Evolutionary conservation across 1,140 invertebrate genomes (phyloP).

Genomic region (Heliconius congener): DNA sequence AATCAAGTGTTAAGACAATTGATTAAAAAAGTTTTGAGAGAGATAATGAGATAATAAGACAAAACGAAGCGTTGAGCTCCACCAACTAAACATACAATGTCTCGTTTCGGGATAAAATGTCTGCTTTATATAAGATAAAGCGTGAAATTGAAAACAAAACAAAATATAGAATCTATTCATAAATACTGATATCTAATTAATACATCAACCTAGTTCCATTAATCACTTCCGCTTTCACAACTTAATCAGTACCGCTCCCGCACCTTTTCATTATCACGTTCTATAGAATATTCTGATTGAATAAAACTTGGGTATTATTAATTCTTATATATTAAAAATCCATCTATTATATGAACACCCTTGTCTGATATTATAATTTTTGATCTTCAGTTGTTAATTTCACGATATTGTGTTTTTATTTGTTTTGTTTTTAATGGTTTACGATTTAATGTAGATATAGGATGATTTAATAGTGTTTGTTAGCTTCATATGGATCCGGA

Average conservation of each 20-base stretch:
- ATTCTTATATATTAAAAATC: conserved; percentile 2
- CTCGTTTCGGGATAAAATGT: background rate
- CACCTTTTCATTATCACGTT: conserved; percentile 25
- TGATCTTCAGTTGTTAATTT: too few relatives aligned
- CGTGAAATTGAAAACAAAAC: background rate
- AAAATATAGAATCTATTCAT: background rate
- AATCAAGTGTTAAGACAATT: too few relatives aligned
- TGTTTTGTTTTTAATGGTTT: too few relatives aligned
- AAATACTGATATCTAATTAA: conserved; percentile 20
- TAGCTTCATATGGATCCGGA: too few relatives aligned
- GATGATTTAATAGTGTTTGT: too few relatives aligned
- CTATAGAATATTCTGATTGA: conserved; percentile 17
- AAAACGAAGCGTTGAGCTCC: background rate
- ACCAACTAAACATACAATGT: background rate
- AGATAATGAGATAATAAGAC: background rate
- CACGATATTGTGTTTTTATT: too few relatives aligned
- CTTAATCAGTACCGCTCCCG: conserved; percentile 25
- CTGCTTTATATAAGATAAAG: background rate
- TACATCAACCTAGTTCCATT: conserved; percentile 28
- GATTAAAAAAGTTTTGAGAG: too few relatives aligned
- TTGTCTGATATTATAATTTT: too few relatives aligned
- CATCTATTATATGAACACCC: background rate
- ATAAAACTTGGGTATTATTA: background rate
- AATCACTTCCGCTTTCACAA: conserved; percentile 30
- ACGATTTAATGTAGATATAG: too few relatives aligned